Evolutionary conservation across 2,797 vertebrate species (phyloP).

Genomic region (Siniperca scherzeri): DNA sequence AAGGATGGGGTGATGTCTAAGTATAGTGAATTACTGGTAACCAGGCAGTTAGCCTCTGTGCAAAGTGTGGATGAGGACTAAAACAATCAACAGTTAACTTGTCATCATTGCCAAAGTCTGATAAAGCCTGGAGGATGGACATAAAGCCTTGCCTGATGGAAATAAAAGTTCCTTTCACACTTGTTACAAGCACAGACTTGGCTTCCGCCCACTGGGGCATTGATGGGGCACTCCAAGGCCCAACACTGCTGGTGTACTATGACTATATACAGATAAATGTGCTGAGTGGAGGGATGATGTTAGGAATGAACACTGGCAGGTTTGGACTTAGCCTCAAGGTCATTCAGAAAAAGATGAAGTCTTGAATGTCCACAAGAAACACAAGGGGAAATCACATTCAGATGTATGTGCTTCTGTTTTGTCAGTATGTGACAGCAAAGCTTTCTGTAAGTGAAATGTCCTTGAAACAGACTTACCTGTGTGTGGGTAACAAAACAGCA

Average conservation of each 20-base stretch:
- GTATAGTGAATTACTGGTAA: not conserved
- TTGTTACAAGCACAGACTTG: conserved; percentile 24
- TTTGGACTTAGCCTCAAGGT: conserved; percentile 19
- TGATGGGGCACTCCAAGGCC: conserved; percentile 8
- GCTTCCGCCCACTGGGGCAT: conserved; percentile 13
- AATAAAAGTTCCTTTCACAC: conserved; percentile 23
- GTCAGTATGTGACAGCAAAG: conserved; percentile 2
- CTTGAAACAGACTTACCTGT: not conserved
- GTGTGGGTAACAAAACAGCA: not conserved
- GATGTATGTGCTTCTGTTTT: conserved; percentile 4
- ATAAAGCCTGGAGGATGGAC: conserved; percentile 33
- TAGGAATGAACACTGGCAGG: conserved; percentile 13
- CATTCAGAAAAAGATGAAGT: conserved; percentile 22
- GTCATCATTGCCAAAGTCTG: conserved; percentile 13
- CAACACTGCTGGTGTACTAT: not conserved
- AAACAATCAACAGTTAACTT: conserved; percentile 11
- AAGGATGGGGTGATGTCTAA: conserved; percentile 6
- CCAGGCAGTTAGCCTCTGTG: conserved; percentile 2
- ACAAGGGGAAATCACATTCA: not conserved
- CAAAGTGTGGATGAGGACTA: conserved; percentile 3
- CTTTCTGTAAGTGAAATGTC: not conserved
- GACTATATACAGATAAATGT: conserved; percentile 10
- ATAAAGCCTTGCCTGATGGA: conserved; percentile 18
- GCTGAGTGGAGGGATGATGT: conserved; percentile 12
- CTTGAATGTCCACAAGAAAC: conserved; percentile 19